Percentiles rank a stretch among this genome's conserved stretches.
These are phyloP conservation scores for Pomatostomus ruficeps DNA, from an alignment of 2,113 vertebrate species.

Conservation along the genomic window DNA sequence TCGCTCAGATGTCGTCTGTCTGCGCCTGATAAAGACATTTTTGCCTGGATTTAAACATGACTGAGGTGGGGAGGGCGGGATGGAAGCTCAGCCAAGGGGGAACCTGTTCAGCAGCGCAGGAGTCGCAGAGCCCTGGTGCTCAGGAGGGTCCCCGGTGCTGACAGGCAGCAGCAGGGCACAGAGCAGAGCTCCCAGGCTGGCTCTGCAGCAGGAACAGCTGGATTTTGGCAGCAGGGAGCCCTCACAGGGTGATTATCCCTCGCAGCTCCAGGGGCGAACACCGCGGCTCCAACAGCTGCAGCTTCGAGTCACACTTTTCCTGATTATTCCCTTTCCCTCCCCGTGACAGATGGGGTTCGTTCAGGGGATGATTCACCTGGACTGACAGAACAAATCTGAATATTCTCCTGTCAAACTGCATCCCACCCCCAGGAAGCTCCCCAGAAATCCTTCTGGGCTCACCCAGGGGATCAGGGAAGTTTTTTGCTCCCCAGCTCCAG, in stretches of 20 bases:
- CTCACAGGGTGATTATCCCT: slow-evolving; percentile 20
- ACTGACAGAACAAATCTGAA: slow-evolving; percentile 7
- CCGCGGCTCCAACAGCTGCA: background rate
- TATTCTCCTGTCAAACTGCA: slow-evolving; percentile 7
- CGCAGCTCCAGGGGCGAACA: slow-evolving; percentile 19
- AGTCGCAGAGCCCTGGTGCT: background rate
- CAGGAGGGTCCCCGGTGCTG: background rate
- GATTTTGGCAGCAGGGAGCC: background rate
- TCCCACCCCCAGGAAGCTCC: background rate
- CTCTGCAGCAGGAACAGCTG: background rate
- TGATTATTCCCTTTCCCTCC: slow-evolving; percentile 25
- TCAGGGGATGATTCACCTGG: slow-evolving; percentile 29
- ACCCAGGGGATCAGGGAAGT: background rate
- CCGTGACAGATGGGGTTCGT: slow-evolving; percentile 34
- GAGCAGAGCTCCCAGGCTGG: background rate
- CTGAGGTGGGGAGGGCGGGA: background rate
- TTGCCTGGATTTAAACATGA: background rate
- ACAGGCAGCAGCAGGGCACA: background rate
- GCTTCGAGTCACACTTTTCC: background rate
- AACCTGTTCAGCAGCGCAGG: background rate
- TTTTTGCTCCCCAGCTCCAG: background rate
- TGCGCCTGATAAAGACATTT: background rate
- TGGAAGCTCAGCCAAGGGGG: background rate
- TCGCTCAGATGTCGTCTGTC: background rate
- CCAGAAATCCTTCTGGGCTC: background rate